These are phyloP conservation scores for Lypha dubia DNA, from an alignment of 2,888 invertebrate species.

Conservation along the genomic window DNA sequence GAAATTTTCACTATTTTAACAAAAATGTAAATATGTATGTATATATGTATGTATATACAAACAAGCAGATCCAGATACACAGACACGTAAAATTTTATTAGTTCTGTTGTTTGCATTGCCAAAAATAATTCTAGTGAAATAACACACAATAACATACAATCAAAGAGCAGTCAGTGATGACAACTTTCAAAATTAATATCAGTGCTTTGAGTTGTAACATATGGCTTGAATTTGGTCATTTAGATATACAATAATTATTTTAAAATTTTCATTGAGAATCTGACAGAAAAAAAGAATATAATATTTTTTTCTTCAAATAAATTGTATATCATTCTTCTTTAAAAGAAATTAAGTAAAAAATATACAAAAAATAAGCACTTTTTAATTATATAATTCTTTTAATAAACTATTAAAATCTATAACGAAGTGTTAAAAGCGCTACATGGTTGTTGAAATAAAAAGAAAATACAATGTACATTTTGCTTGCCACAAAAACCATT, in stretches of 20 bases:
- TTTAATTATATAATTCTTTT: too few species aligned
- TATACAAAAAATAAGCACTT: too few species aligned
- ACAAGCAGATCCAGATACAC: not conserved
- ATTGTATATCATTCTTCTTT: too few species aligned
- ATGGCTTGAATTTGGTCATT: too few species aligned
- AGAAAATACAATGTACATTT: not conserved
- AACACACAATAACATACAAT: not conserved
- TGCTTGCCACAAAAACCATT: slow-evolving; percentile 5
- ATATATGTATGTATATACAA: too few species aligned
- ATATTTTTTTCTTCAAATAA: too few species aligned
- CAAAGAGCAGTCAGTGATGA: slow-evolving; percentile 20
- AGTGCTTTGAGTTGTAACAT: too few species aligned
- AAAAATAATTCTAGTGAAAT: slow-evolving; percentile 40
- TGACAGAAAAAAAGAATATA: too few species aligned
- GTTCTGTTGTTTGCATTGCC: slow-evolving; percentile 41
- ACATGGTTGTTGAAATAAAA: not conserved
- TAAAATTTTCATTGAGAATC: too few species aligned
- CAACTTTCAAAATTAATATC: slow-evolving; percentile 14
- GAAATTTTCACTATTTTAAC: slow-evolving; percentile 47
- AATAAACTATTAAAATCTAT: too few species aligned
- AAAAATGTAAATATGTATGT: slow-evolving; percentile 15
- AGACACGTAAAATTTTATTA: slow-evolving; percentile 48
- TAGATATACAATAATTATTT: too few species aligned
- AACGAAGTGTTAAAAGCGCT: slow-evolving; percentile 11
- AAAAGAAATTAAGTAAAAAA: too few species aligned